Conservation (phyloP, 2,797 vertebrate species). For the Allobates femoralis region DNA sequence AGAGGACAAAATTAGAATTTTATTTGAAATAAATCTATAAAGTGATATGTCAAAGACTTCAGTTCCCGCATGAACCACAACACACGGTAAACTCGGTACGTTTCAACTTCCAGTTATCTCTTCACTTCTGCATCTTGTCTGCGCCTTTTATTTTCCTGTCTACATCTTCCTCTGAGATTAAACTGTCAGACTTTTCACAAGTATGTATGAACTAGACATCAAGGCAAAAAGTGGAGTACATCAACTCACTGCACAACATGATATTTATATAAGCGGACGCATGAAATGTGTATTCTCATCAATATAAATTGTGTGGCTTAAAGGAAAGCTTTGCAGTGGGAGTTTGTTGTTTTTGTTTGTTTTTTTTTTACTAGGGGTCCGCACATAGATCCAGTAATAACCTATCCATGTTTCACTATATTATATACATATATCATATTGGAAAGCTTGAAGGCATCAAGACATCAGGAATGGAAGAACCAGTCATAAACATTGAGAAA, state of each 20-base stretch:
- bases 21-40: conserved; percentile 42
- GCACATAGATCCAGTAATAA: neutral
- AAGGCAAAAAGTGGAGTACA: conserved; percentile 44
- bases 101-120: conserved; percentile 52
- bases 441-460: neutral
- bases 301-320: neutral
- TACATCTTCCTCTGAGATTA: conserved; percentile 45
- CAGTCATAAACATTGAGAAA: neutral
- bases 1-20: conserved; percentile 15
- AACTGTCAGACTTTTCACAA: conserved; percentile 52
- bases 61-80: conserved; percentile 42
- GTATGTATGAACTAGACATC: conserved; percentile 48
- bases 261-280: conserved; percentile 30
- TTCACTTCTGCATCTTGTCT: conserved; percentile 47
- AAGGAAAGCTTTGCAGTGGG: neutral
- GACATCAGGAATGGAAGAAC: neutral
- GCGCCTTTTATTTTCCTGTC: conserved; percentile 52
- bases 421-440: neutral
- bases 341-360: neutral
- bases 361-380: neutral
- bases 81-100: conserved; percentile 36
- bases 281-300: conserved; percentile 34
- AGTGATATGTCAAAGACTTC: conserved; percentile 46
- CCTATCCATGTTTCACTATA: neutral
- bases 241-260: conserved; percentile 31